Evolutionary conservation across 1,140 invertebrate species (phyloP).

Genomic region (Zaprionus nigranus): DNA sequence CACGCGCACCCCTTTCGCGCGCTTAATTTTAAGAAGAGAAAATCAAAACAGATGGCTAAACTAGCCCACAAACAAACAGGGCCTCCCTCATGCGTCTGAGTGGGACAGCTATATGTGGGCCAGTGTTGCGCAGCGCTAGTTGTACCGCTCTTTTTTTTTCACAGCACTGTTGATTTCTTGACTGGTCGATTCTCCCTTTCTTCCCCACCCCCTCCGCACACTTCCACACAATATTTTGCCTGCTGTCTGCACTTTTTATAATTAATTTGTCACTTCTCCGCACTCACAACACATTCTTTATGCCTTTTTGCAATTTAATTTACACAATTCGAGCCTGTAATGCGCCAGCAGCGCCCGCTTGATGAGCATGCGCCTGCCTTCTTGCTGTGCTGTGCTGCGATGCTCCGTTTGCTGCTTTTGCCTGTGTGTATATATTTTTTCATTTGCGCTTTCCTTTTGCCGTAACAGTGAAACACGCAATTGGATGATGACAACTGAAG

Average conservation of each 20-base stretch:
- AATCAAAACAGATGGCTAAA: conserved; percentile 76
- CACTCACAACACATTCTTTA: conserved; percentile 15
- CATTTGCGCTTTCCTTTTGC: conserved; percentile 58
- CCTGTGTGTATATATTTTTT: conserved; percentile 58
- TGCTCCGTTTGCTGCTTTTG: conserved; percentile 38
- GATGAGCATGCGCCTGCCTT: conserved; percentile 39
- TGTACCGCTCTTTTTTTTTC: conserved; percentile 50
- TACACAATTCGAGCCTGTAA: conserved; percentile 13
- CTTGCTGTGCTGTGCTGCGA: neutral
- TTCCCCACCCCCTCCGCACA: neutral
- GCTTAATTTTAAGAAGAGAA: conserved; percentile 80
- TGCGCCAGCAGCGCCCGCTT: conserved; percentile 5
- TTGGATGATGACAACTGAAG: conserved; percentile 40
- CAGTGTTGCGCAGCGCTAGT: conserved; percentile 50
- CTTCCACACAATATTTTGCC: conserved; percentile 27
- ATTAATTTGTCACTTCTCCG: conserved; percentile 41
- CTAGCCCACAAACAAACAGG: conserved; percentile 48
- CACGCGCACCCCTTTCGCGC: conserved; percentile 80
- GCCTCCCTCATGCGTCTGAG: conserved; percentile 41
- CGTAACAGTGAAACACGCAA: conserved; percentile 52
- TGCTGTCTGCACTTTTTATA: conserved; percentile 50
- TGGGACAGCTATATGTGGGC: conserved; percentile 36
- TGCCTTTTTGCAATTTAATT: conserved; percentile 17
- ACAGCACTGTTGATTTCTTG: conserved; percentile 57
- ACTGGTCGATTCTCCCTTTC: conserved; percentile 35